These are phyloP conservation scores for Sarcophaga rosellei DNA, from an alignment of 2,888 invertebrate species.

Conservation along the genomic window DNA sequence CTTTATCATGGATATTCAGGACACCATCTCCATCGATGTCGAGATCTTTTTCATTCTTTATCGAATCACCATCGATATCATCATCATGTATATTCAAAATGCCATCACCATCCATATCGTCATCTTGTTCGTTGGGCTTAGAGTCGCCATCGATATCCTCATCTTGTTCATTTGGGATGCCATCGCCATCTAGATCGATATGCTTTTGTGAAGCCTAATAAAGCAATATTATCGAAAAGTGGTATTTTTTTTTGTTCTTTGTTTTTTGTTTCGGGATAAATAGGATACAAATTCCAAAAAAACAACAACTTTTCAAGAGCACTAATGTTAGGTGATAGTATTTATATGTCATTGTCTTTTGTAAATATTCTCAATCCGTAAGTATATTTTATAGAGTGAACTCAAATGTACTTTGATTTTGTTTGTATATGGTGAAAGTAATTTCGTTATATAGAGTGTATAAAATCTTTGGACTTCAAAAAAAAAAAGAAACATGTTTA, in stretches of 20 bases:
- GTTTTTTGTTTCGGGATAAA: background rate
- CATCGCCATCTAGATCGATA: conserved; percentile 70
- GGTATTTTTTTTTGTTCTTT: conserved; percentile 18
- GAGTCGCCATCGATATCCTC: conserved; percentile 70
- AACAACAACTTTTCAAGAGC: conserved; percentile 11
- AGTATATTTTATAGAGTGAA: too few species aligned
- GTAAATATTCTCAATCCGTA: too few species aligned
- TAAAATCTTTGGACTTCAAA: too few species aligned
- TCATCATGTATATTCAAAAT: conserved; percentile 75
- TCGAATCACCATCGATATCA: conserved; percentile 74
- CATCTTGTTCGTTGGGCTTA: conserved; percentile 69
- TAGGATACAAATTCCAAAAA: background rate
- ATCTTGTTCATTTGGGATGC: conserved; percentile 69
- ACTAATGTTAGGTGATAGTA: too few species aligned
- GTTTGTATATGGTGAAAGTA: too few species aligned
- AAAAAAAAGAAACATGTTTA: too few species aligned
- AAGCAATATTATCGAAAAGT: conserved; percentile 56
- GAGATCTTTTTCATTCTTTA: conserved; percentile 73
- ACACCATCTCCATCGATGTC: conserved; percentile 72
- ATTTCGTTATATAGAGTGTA: too few species aligned
- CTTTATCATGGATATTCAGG: conserved; percentile 66
- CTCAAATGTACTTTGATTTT: too few species aligned
- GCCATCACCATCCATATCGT: conserved; percentile 72
- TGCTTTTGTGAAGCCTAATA: conserved; percentile 64
- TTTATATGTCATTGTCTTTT: too few species aligned